Evolutionary conservation across 2,797 vertebrate genomes (phyloP), one percentile per base, ranked within the genome.

Genomic region (Onychomys leucogaster): DNA sequence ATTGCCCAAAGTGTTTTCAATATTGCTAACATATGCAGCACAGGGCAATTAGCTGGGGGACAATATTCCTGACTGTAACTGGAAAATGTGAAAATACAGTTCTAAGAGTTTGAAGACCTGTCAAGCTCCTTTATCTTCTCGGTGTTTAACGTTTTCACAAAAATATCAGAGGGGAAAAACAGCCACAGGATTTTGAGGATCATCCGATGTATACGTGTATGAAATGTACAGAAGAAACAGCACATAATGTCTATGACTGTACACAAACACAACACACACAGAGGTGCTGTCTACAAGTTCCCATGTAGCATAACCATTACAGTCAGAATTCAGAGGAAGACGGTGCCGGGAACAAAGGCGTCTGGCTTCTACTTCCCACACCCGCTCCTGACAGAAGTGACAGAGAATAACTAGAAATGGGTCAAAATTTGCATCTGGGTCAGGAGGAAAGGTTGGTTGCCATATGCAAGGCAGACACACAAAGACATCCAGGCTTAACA

Each of bases 401-500:
- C 75, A 55, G 82, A 67, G 55, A 89, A 96, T 43, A 92, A 90
- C 76, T 86, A 57, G 94, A 97, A 97, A 71, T 96, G 86, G 97
- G 97, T 95, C 96, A 97, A 95, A 97, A 96, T 95, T 97, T 97
- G 95, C 97, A 97, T 97, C 85, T 80, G 90, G 82, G 82, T 89
- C 91, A 77, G 85, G 71, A 94, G 94, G 78, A 90, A 96, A 93
- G 77, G 67, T 88, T 46, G 49, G 90, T 65, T 90, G 90, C 73
- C 81, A 65, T 67, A 93, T 52, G 27, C 29, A 81, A 95, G 83
- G 80, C 57, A 69, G 71, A 49, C 81, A 89, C 76, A 91, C 3
- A 37, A 88, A 89, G 90, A 88, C 6, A 6, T 75, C 91, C 93
- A 85, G 29, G 25, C 83, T 90, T 3, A 37, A 87, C 32, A 19